Base-by-base conservation (phyloP, 2,888 invertebrate genomes). In the Emmelina monodactyla region DNA sequence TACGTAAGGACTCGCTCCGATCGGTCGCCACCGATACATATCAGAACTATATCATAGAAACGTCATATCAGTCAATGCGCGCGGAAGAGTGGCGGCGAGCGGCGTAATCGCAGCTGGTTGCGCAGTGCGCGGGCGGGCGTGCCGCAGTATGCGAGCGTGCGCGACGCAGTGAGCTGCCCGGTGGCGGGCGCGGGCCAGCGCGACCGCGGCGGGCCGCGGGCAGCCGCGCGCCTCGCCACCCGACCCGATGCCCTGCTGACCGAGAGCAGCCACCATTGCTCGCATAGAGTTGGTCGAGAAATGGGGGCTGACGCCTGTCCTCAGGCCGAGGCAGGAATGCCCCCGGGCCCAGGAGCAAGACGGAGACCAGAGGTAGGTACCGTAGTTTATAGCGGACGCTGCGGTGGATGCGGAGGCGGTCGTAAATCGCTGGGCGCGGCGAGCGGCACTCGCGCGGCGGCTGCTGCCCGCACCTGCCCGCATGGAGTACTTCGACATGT, bases 291-390 rank as follows among this genome's bases (percentile, higher is more conserved):
- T 93, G 85, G 88, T 92, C 85, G 93, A 94, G 86, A 91, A 92
- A 92, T 94, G 94, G 94, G 94, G 94, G 90, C 91, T 94, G 85
- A 93, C 93, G 88, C 94, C 94, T 88, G 92, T 93, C 89, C 91
- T 93, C 87, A 89, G 90, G 85, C 92, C 92, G 89, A 91, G 92
- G 87, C 92, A 91, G 89, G 92, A 92, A 85, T 89, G 89, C 88
- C 92, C 91, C 88, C 87, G 82, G 83, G 84, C 83, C 79, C 83
- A 82, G 75, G 85, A 85, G 78, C 86, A 88, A 72, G 75, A 76
- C 75, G 85, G 84, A 69, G 86, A 86, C 76, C 83, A 85, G 83
- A 88, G 88, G 88, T 88, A 86, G 53, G 73, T 70, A 65, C 41
- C 31, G 13, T 37, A 39, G 37, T 37, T 37, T 33, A 22, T 28